phyloP scores from a whole-genome alignment of 1,140 invertebrate genomes.

The Drosophila elegans region DNA sequence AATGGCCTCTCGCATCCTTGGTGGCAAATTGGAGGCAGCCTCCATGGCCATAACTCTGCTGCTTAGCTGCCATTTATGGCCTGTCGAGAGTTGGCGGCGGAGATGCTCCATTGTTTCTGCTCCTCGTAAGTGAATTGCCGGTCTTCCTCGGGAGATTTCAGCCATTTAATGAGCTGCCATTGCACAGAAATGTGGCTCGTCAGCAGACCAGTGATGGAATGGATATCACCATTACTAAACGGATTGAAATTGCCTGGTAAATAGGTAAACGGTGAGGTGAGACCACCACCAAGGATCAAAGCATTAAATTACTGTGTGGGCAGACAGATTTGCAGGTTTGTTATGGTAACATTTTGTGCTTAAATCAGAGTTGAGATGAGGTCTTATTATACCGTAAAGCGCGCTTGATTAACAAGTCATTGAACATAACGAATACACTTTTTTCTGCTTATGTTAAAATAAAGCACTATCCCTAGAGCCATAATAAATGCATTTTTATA shows the following conservation, averaged over 20 bases:
- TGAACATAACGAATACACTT: too few relatives aligned
- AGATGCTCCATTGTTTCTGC: conserved; percentile 44
- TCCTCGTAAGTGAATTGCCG: conserved; percentile 43
- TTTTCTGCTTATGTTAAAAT: too few relatives aligned
- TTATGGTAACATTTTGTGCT: background rate
- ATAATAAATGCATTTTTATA: too few relatives aligned
- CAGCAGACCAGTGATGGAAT: conserved; percentile 18
- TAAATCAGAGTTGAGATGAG: background rate
- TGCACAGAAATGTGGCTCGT: conserved; percentile 24
- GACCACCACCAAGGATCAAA: conserved; percentile 2
- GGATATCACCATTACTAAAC: conserved; percentile 14
- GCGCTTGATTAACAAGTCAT: too few relatives aligned
- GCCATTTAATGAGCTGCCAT: conserved; percentile 50
- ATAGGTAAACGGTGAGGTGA: conserved; percentile 23
- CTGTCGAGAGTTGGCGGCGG: conserved; percentile 36
- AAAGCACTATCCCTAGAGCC: too few relatives aligned
- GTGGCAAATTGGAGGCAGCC: conserved; percentile 78
- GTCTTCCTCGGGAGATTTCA: conserved; percentile 28
- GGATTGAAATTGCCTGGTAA: conserved; percentile 27
- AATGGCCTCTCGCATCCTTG: conserved; percentile 70
- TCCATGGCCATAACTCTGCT: conserved; percentile 67
- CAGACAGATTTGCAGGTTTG: background rate
- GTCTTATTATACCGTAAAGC: background rate
- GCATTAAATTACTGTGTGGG: conserved; percentile 7
- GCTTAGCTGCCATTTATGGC: conserved; percentile 76